Evolutionary conservation across 1,140 invertebrate genomes (phyloP), one percentile per base, ranked within the genome.

Genomic region (Cydia fagiglandana): DNA sequence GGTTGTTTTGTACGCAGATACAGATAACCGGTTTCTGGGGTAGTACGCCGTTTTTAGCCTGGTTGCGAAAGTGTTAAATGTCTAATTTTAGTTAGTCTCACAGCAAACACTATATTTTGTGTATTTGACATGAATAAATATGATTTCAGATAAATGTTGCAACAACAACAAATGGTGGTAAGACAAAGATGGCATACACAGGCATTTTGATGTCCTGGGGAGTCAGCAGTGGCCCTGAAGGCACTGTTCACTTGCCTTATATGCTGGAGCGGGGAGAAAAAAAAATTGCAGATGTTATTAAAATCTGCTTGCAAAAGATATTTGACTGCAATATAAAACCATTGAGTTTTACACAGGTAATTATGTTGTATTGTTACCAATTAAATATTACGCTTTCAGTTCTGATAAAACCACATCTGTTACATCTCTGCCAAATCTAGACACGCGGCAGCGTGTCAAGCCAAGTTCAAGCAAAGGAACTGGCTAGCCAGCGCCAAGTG

Each of bases 251-350:
- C 74, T 80, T 93, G 30, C 92, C 92, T 13, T 91, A 89, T 68
- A 84, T 93, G 84, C 77, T 93, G 13, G 91, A 93, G 61, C 78
- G 83, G 64, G 93, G 93, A 28, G 86, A 89, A 73, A 81, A 85
- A 68, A 89, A 78, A 79, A 64, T 92, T 28, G 85, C 83, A 6
- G 76, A 75, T 66, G 80, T 81, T 73, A 91, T 93, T 0, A 90
- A 89, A 77, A 77, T 80, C 6, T 83, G 79, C 9, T 75, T 93
- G 64, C 87, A 87, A 74, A 88, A 80, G 61, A 76, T 92, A 66
- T 93, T 93, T 89, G 92, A 93, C 73, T 93, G 93, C 73, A 88
- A 87, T 61, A 89, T 93, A 30, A 86, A 86, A 61, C 89, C 87
- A 13, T 87, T 88, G 68, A 74, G 47, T 81, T 93, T 93, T 78